Conservation (phyloP, 1,140 invertebrate species). For the Rhyzopertha dominica region DNA sequence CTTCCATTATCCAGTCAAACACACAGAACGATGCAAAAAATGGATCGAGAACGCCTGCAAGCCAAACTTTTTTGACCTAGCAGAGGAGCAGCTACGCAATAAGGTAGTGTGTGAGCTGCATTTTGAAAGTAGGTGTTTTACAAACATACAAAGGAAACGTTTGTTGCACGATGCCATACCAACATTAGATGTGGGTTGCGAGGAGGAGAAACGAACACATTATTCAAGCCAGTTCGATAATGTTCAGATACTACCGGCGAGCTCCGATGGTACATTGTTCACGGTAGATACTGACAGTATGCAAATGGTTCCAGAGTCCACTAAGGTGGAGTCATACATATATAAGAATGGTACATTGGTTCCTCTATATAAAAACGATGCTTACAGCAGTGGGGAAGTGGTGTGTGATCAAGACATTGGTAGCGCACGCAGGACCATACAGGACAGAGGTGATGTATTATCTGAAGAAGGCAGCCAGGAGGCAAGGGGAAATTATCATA, state of each 20-base stretch:
- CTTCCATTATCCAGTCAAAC: conserved; percentile 57
- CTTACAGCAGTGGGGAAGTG: conserved; percentile 13
- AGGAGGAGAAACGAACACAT: conserved; percentile 12
- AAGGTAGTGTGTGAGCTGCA: conserved; percentile 56
- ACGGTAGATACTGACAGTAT: conserved; percentile 36
- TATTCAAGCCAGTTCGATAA: conserved; percentile 27
- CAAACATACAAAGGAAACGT: conserved; percentile 46
- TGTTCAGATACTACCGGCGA: conserved; percentile 39
- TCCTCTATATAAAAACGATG: conserved; percentile 15
- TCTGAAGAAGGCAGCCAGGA: neutral
- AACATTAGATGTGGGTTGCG: conserved; percentile 36
- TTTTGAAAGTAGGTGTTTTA: conserved; percentile 52
- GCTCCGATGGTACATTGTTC: conserved; percentile 40
- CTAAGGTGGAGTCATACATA: conserved; percentile 33
- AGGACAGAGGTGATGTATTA: neutral
- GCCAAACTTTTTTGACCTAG: conserved; percentile 49
- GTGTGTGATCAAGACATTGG: conserved; percentile 8
- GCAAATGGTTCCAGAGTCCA: conserved; percentile 15
- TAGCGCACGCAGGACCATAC: conserved; percentile 15
- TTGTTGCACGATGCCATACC: conserved; percentile 39
- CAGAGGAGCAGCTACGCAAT: conserved; percentile 53
- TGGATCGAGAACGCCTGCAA: conserved; percentile 53
- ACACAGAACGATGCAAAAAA: conserved; percentile 50
- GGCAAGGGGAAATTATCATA: conserved; percentile 4
- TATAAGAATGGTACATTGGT: conserved; percentile 33